Conservation (phyloP, 92 coral and sea anemone genomes). For the Blastomussa wellsi region DNA sequence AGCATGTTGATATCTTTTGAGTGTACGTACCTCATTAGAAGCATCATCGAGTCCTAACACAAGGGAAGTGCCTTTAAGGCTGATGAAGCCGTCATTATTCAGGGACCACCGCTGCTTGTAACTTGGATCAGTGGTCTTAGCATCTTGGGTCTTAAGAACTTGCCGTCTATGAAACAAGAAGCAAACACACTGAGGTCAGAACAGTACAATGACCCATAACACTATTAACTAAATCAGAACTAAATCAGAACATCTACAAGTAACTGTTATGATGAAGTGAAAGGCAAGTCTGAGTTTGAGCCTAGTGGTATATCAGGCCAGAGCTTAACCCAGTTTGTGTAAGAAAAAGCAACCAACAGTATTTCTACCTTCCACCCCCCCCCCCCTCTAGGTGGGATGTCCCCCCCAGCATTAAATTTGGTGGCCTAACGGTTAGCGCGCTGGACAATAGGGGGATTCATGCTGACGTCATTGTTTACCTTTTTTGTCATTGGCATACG, state of each 20-base stretch:
- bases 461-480: too few relatives aligned
- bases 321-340: background rate
- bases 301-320: background rate
- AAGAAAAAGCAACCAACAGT: too few relatives aligned
- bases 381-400: too few relatives aligned
- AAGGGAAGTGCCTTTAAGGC: conserved; percentile 66
- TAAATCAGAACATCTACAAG: background rate
- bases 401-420: too few relatives aligned
- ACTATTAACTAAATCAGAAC: background rate
- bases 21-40: conserved; percentile 69
- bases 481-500: too few relatives aligned
- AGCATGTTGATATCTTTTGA: background rate
- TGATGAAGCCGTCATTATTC: conserved; percentile 79
- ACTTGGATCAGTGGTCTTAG: conserved; percentile 65
- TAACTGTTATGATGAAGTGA: too few relatives aligned
- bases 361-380: too few relatives aligned
- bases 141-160: conserved; percentile 49
- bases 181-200: background rate
- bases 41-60: conserved; percentile 79
- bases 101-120: conserved; percentile 70
- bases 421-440: too few relatives aligned
- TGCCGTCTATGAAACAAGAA: conserved; percentile 55
- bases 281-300: background rate
- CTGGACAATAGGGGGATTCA: too few relatives aligned
- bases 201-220: background rate